Evolutionary conservation across 2,113 vertebrate genomes (phyloP).

Genomic region (Pelodiscus sinensis): DNA sequence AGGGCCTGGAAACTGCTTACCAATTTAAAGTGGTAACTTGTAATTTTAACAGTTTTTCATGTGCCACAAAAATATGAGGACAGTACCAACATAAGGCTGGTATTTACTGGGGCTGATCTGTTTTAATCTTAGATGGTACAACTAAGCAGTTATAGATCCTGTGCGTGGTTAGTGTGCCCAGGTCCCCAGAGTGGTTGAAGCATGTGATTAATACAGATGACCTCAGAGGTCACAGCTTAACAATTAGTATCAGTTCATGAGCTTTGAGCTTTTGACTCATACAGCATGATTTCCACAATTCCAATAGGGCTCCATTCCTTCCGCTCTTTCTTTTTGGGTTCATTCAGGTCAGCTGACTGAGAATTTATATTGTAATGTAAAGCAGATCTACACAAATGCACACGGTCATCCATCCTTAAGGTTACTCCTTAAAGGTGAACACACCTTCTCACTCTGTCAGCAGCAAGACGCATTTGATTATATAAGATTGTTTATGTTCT

Average conservation of each 20-base stretch:
- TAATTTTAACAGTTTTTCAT: not conserved
- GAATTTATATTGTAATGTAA: not conserved
- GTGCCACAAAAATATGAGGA: not conserved
- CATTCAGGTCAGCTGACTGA: not conserved
- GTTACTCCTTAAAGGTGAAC: not conserved
- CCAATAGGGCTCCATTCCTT: not conserved
- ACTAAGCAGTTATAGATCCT: not conserved
- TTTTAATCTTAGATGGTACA: not conserved
- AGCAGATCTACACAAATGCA: not conserved
- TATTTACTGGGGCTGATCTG: not conserved
- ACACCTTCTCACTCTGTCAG: not conserved
- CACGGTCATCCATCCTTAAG: not conserved
- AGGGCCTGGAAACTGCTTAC: not conserved
- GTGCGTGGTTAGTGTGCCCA: not conserved
- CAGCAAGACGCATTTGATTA: not conserved
- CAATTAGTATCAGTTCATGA: not conserved
- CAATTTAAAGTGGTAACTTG: not conserved
- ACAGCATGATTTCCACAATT: not conserved
- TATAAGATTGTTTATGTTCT: not conserved
- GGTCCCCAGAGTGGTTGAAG: not conserved
- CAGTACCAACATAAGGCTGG: not conserved
- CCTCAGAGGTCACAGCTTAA: not conserved
- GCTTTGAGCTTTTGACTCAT: not conserved
- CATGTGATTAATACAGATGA: not conserved
- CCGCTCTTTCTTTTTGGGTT: not conserved